A percentile compares a stretch with the other conserved stretches of the same genome.
phyloP scores from a whole-genome alignment of 2,797 vertebrate genomes.

The Typhlichthys eigenmanni region DNA sequence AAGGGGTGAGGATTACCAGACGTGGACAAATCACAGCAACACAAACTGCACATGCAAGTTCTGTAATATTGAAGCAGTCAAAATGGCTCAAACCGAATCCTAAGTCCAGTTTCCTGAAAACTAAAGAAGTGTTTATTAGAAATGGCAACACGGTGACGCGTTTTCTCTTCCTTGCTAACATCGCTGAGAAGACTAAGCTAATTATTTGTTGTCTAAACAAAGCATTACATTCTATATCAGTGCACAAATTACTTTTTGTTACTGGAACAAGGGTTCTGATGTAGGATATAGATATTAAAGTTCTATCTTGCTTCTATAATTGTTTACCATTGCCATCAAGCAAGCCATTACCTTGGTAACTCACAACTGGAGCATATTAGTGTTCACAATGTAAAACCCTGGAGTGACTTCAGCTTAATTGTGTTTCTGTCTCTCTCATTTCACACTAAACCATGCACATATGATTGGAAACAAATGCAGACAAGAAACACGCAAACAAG shows the following conservation, averaged over 20 bases:
- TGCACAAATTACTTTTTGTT: slow-evolving; percentile 36
- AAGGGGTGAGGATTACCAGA: slow-evolving; percentile 60
- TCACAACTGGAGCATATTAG: slow-evolving; percentile 10
- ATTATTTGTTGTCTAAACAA: slow-evolving; percentile 22
- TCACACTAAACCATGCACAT: slow-evolving; percentile 55
- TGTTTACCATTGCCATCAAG: slow-evolving; percentile 14
- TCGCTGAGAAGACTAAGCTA: slow-evolving; percentile 5
- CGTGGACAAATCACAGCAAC: slow-evolving; percentile 75
- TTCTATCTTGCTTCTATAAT: slow-evolving; percentile 25
- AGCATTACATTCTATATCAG: slow-evolving; percentile 46
- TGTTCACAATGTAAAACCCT: not conserved
- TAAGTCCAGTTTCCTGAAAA: slow-evolving; percentile 29
- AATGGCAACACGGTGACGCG: slow-evolving; percentile 47
- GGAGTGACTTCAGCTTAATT: slow-evolving; percentile 2
- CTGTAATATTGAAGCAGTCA: slow-evolving; percentile 48
- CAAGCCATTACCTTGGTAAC: slow-evolving; percentile 19
- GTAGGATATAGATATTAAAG: slow-evolving; percentile 30
- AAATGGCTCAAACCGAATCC: slow-evolving; percentile 41
- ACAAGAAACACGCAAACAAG: slow-evolving; percentile 43
- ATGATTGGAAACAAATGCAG: slow-evolving; percentile 49
- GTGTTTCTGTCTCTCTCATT: slow-evolving; percentile 39
- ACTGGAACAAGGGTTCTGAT: slow-evolving; percentile 7
- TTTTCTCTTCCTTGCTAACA: slow-evolving; percentile 2
- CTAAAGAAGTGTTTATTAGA: slow-evolving; percentile 39
- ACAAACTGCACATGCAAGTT: slow-evolving; percentile 81